Base-by-base conservation (phyloP, 2,797 vertebrate genomes). In the Gadopsis marmoratus region DNA sequence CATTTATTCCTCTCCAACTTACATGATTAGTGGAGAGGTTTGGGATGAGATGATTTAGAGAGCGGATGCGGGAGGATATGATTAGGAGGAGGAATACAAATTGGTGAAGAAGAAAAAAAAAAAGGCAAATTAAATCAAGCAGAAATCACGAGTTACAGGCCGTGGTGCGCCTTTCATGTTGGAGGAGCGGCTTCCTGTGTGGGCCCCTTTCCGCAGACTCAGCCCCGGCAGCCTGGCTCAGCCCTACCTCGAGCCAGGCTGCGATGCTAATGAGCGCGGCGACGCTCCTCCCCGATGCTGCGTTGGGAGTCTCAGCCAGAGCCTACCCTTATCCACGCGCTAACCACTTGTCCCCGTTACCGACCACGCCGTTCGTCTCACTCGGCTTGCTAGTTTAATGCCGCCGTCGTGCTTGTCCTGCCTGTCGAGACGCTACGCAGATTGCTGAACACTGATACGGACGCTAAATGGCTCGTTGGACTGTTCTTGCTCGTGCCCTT, bases 11-110 rank as follows among this genome's bases (percentile, higher is more conserved):
- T 83, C 81, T 90, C 74, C 87, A 83, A 71, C 79, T 82, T 81
- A 68, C 81, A 76, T 91, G 89, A 92, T 93, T 87, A 91, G 84
- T 67, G 76, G 74, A 86, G 87, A 88, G 87, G 85, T 89, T 89
- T 82, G 89, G 86, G 84, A 87, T 78, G 84, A 71, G 78, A 79
- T 71, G 78, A 75, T 84, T 90, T 89, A 76, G 82, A 80, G 90
- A 91, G 79, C 74, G 83, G 85, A 89, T 89, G 53, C 41, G 23
- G 84, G 83, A 86, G 84, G 83, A 86, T 89, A 79, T 88, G 80
- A 91, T 91, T 74, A 83, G 77, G 77, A 85, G 71, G 80, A 81
- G 79, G 84, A 81, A 79, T 68, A 74, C 79, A 88, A 88, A 90
- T 81, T 83, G 70, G 76, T 76, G 35, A 26, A 16, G 13, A 26